Evolutionary conservation across 2,888 invertebrate genomes (phyloP).

Genomic region (Cyaniris semiargus): DNA sequence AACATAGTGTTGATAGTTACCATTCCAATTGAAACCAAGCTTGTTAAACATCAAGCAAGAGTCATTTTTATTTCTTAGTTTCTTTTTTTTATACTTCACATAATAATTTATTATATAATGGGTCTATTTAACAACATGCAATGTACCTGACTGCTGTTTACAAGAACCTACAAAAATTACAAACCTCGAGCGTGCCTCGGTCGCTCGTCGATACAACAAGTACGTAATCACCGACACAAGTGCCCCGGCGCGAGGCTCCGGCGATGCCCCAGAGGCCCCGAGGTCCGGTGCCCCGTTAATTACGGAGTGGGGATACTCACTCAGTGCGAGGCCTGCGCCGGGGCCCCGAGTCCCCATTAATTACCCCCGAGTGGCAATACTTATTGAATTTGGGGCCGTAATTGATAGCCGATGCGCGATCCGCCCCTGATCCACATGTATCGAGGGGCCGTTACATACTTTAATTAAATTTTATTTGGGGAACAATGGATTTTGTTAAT

Average conservation of each 20-base stretch:
- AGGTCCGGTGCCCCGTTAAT: not conserved
- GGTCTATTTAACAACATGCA: no score
- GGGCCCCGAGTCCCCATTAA: not conserved
- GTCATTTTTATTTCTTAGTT: no score
- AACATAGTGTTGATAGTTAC: no score
- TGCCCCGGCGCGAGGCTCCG: not conserved
- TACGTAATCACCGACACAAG: not conserved
- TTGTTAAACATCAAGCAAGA: no score
- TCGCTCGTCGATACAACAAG: not conserved
- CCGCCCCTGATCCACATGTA: constrained; percentile 5
- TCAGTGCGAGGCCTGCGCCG: not conserved
- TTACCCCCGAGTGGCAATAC: constrained; percentile 14
- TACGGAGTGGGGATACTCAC: not conserved
- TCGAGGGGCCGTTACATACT: not conserved
- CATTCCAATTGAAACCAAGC: no score
- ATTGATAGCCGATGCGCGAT: constrained; percentile 11
- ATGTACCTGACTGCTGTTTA: not conserved
- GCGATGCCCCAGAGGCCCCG: not conserved
- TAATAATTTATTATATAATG: no score
- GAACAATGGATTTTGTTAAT: not conserved
- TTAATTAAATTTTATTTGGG: constrained; percentile 11
- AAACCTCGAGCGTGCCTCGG: not conserved
- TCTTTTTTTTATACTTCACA: no score
- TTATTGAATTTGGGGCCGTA: constrained; percentile 11
- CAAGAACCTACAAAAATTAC: not conserved